phyloP scores from a whole-genome alignment of 2,113 vertebrate species.

The Brienomyrus longianalis region DNA sequence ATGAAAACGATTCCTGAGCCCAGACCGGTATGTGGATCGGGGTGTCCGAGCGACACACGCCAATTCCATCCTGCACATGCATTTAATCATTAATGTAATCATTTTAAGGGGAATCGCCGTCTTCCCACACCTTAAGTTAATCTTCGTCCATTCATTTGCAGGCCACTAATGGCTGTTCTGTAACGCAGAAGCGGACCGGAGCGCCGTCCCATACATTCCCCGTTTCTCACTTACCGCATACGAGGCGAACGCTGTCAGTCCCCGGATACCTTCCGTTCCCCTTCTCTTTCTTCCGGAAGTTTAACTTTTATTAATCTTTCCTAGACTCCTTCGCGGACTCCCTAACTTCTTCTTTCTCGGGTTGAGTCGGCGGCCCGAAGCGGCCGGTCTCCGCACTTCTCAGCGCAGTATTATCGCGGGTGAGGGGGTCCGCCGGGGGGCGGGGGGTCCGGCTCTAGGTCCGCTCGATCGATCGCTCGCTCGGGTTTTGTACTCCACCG shows the following conservation, averaged over 20 bases:
- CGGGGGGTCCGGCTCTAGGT: background rate
- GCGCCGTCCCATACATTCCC: background rate
- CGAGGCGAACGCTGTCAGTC: background rate
- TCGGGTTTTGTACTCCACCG: background rate
- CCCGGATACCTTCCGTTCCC: background rate
- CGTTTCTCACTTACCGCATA: slow-evolving; percentile 16
- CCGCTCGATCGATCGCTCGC: background rate
- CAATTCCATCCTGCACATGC: background rate
- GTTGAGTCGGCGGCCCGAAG: background rate
- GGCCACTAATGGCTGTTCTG: background rate
- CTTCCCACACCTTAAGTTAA: background rate
- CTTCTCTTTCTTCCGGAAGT: slow-evolving; percentile 24
- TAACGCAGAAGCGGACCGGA: background rate
- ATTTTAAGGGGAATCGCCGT: background rate
- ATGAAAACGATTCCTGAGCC: background rate
- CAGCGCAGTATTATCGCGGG: background rate
- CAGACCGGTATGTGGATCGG: background rate
- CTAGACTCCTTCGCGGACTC: background rate
- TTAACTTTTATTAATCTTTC: slow-evolving; percentile 10
- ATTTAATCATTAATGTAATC: background rate
- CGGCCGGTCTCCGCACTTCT: background rate
- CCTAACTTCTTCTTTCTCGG: background rate
- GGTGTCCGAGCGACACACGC: background rate
- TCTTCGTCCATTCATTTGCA: background rate
- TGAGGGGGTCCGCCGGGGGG: no score